Evolutionary conservation across 2,888 invertebrate genomes (phyloP).

Genomic region (Hipparchia semele): DNA sequence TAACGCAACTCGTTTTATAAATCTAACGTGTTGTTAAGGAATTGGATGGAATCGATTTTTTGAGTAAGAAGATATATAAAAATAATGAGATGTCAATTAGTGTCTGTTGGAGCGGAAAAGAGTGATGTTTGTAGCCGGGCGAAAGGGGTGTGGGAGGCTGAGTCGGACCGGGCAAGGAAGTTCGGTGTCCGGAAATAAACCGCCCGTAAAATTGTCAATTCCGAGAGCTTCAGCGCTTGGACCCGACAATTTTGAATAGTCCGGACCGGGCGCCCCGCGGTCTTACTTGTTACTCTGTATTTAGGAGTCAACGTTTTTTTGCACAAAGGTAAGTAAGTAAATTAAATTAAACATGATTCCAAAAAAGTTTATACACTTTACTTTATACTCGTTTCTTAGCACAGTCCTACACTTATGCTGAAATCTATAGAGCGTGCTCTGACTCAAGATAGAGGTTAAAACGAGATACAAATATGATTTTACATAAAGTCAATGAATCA

Average conservation of each 20-base stretch:
- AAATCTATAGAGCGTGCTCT: too few relatives aligned
- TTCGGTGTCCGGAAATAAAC: slow-evolving; percentile 85
- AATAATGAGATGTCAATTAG: slow-evolving; percentile 33
- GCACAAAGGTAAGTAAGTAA: background rate
- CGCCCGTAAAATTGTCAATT: slow-evolving; percentile 88
- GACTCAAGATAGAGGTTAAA: too few relatives aligned
- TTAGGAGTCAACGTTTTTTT: slow-evolving; percentile 44
- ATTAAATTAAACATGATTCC: background rate
- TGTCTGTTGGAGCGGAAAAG: slow-evolving; percentile 31
- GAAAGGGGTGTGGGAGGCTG: slow-evolving; percentile 62
- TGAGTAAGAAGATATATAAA: slow-evolving; percentile 15
- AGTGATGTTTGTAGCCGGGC: slow-evolving; percentile 40
- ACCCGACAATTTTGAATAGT: slow-evolving; percentile 67
- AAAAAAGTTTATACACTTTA: too few relatives aligned
- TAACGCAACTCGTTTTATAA: background rate
- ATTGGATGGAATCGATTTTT: slow-evolving; percentile 13
- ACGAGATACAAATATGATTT: too few relatives aligned
- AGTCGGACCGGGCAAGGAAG: slow-evolving; percentile 71
- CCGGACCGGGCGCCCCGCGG: slow-evolving; percentile 43
- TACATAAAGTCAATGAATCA: too few relatives aligned
- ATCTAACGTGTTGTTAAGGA: background rate
- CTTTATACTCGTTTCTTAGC: background rate
- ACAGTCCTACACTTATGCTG: background rate
- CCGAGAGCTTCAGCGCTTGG: slow-evolving; percentile 72
- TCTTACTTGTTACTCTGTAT: slow-evolving; percentile 44